Conservation (phyloP, 2,113 vertebrate genomes). For the Desmodus rotundus region DNA sequence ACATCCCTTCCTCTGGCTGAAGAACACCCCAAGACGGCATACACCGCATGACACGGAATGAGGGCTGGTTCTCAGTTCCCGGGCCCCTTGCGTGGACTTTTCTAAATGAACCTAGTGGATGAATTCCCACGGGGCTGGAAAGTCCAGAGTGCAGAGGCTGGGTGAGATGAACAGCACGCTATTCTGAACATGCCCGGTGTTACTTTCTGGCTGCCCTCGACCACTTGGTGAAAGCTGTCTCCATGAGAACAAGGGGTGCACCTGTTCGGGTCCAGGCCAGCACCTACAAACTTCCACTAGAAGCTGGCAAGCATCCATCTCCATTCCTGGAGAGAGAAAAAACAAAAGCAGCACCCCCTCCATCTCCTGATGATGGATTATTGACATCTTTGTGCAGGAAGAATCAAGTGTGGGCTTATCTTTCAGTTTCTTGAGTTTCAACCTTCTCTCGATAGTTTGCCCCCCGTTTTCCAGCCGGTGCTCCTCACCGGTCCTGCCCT, state of each 20-base stretch:
- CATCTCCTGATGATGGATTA: background rate
- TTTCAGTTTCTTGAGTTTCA: background rate
- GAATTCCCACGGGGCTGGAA: background rate
- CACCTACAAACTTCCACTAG: background rate
- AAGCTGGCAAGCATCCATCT: background rate
- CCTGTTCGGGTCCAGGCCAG: background rate
- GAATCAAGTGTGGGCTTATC: background rate
- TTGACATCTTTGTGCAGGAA: background rate
- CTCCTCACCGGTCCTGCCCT: background rate
- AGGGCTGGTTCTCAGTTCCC: background rate
- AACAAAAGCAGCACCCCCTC: background rate
- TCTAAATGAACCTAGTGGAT: background rate
- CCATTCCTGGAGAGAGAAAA: background rate
- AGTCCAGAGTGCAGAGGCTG: background rate
- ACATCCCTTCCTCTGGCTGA: background rate
- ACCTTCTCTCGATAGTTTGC: background rate
- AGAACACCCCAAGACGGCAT: background rate
- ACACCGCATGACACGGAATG: background rate
- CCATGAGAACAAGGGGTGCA: background rate
- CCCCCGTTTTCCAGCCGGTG: background rate
- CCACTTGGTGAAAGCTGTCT: background rate
- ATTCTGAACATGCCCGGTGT: background rate
- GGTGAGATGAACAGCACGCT: background rate
- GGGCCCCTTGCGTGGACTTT: background rate
- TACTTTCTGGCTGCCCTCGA: background rate